phyloP scores from a whole-genome alignment of 1,140 invertebrate genomes.

The Belonocnema kinseyi region DNA sequence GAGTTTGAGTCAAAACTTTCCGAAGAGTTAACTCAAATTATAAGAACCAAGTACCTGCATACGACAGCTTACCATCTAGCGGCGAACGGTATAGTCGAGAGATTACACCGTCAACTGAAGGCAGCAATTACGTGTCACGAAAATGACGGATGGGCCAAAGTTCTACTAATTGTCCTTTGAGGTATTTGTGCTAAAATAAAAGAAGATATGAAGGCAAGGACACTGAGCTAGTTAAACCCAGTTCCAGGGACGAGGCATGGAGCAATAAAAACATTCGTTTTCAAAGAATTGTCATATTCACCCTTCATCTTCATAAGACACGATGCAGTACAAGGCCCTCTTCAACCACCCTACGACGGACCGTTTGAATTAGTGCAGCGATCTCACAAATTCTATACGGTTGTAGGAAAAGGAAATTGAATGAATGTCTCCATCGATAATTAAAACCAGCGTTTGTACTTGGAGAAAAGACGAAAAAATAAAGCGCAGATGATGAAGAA shows the following conservation, averaged over 20 bases:
- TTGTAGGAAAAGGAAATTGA: conserved; percentile 32
- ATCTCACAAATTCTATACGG: conserved; percentile 32
- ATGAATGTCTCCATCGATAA: conserved; percentile 40
- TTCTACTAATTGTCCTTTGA: background rate
- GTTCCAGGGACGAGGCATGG: conserved; percentile 19
- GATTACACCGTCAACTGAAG: conserved; percentile 18
- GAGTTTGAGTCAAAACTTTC: too few species aligned
- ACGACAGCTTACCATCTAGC: too few species aligned
- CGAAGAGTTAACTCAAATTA: too few species aligned
- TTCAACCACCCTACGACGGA: conserved; percentile 43
- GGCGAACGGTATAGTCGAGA: background rate
- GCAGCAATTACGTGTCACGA: background rate
- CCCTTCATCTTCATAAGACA: conserved; percentile 49
- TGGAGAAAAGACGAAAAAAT: background rate
- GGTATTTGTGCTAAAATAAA: too few species aligned
- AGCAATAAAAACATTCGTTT: conserved; percentile 40
- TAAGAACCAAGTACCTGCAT: too few species aligned
- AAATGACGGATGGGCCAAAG: background rate
- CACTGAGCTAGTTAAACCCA: background rate
- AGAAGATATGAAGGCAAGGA: background rate
- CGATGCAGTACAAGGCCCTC: too few species aligned
- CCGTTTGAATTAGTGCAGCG: conserved; percentile 43
- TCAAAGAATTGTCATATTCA: conserved; percentile 38
- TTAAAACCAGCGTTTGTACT: conserved; percentile 45
- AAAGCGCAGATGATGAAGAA: background rate